Conservation (phyloP, 1,140 invertebrate genomes). For the Zaprionus capensis region DNA sequence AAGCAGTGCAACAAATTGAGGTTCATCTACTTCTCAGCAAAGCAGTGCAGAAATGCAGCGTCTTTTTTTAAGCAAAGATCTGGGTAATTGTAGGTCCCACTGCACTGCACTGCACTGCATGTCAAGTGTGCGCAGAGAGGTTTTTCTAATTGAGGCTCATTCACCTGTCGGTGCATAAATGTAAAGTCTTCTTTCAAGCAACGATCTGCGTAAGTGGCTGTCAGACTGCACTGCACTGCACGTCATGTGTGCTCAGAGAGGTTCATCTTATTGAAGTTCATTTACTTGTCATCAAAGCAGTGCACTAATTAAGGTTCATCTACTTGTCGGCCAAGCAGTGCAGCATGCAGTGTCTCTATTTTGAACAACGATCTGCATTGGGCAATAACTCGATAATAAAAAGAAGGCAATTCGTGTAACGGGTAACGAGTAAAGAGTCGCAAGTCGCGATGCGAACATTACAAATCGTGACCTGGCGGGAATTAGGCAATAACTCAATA, state of each 20-base stretch:
- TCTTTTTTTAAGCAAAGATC: not conserved
- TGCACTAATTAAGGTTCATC: too few species aligned
- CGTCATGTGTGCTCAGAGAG: too few species aligned
- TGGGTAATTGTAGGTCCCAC: too few species aligned
- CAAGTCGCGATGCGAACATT: not conserved
- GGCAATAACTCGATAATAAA: not conserved
- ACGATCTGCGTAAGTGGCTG: too few species aligned
- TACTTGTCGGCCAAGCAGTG: not conserved
- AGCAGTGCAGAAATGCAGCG: not conserved
- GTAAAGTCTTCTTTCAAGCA: too few species aligned
- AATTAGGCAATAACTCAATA: constrained; percentile 2
- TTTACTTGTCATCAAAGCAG: not conserved
- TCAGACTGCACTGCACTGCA: too few species aligned
- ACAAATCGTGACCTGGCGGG: not conserved
- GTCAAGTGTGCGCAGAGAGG: too few species aligned
- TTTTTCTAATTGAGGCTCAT: too few species aligned
- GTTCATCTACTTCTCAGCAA: too few species aligned
- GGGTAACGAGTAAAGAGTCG: not conserved
- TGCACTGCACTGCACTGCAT: too few species aligned
- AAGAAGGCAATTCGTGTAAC: not conserved
- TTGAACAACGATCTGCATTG: not conserved
- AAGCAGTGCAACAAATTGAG: not conserved
- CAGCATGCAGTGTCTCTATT: not conserved
- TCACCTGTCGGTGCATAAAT: not conserved
- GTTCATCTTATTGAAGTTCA: too few species aligned